Conservation (phyloP, 1,140 invertebrate genomes). For the Vollenhovia emeryi region DNA sequence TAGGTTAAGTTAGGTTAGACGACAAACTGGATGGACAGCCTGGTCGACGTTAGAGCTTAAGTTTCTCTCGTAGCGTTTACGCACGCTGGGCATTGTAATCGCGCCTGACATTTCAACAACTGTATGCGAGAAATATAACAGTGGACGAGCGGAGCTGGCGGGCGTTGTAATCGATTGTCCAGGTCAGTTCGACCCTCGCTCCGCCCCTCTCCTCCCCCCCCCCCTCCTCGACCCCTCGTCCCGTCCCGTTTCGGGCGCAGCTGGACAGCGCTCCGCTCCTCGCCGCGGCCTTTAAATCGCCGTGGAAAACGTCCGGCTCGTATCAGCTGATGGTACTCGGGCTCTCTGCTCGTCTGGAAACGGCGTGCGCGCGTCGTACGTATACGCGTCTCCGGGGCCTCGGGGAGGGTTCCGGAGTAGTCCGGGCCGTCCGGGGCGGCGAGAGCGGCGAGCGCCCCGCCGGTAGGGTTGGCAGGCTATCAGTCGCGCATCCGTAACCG, state of each 20-base stretch:
- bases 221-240: no score
- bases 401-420: no score
- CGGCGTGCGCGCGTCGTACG: no score
- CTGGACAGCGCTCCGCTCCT: background rate
- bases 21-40: background rate
- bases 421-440: no score
- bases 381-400: no score
- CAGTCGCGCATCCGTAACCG: constrained; percentile 4
- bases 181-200: background rate
- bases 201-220: no score
- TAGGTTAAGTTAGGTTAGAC: constrained; percentile 1
- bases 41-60: background rate
- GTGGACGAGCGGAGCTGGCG: no score
- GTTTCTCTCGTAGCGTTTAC: no score
- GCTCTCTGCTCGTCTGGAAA: no score
- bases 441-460: background rate
- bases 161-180: background rate
- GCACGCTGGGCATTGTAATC: background rate
- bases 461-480: background rate
- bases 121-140: background rate
- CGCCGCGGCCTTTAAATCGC: background rate
- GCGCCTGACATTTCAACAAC: background rate
- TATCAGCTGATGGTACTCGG: constrained; percentile 14
- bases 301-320: background rate
- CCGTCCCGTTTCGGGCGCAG: background rate